Conservation (phyloP, 2,797 vertebrate genomes). For the Tokudaia tokunoshimensis region DNA sequence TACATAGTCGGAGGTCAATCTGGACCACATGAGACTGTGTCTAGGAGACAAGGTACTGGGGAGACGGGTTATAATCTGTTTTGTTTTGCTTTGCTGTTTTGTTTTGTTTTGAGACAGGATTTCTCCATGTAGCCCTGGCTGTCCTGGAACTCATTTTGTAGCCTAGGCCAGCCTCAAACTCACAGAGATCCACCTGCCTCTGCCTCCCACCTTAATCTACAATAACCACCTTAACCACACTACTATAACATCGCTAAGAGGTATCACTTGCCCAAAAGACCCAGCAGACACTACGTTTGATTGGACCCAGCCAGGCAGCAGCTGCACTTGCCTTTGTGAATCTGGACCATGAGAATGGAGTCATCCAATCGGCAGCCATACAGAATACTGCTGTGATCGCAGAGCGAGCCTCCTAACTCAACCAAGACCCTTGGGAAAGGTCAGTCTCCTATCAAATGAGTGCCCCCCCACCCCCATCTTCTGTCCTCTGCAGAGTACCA, state of each 20-base stretch:
- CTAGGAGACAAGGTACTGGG: background rate
- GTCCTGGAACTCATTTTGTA: background rate
- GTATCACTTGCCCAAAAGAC: background rate
- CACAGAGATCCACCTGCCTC: background rate
- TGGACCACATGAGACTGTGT: background rate
- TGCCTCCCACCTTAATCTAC: background rate
- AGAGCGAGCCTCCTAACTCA: background rate
- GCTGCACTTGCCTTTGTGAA: background rate
- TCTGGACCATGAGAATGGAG: background rate
- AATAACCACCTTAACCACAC: background rate
- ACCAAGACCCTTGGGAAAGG: background rate
- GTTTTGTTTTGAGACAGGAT: background rate
- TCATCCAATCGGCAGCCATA: background rate
- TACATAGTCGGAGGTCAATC: background rate
- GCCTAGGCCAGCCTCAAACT: background rate
- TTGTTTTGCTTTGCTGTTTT: background rate
- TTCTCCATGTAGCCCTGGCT: background rate
- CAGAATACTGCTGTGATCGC: background rate
- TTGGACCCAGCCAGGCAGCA: background rate
- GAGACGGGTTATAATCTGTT: background rate
- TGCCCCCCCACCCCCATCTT: background rate
- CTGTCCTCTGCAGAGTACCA: background rate
- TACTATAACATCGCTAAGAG: background rate
- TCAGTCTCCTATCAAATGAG: background rate
- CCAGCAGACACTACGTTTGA: accelerated